Percentiles rank a stretch among this genome's conserved stretches.
These are phyloP conservation scores for Tipula confusa DNA, from an alignment of 2,888 invertebrate species.

Conservation along the genomic window DNA sequence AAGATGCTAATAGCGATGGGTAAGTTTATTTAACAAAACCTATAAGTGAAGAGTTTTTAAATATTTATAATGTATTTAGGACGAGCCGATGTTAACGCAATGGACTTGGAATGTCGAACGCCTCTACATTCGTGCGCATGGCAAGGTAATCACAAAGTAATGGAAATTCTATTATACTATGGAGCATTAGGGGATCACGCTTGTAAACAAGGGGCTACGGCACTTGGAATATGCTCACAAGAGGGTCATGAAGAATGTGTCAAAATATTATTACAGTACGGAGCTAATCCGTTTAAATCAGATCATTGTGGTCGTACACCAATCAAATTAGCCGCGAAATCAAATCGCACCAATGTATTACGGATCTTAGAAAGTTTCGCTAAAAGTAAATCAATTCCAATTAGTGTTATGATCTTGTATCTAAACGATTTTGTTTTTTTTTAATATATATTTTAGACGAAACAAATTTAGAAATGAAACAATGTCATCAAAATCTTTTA, in stretches of 20 bases:
- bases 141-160: conserved; percentile 87
- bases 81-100: conserved; percentile 82
- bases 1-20: conserved; percentile 70
- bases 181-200: conserved; percentile 84
- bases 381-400: conserved; percentile 44
- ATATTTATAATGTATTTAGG: conserved; percentile 50
- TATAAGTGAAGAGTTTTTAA: neutral
- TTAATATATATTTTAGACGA: too few species aligned
- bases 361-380: conserved; percentile 69
- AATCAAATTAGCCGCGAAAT: conserved; percentile 83
- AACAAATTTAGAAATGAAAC: conserved; percentile 46
- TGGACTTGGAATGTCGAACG: conserved; percentile 81
- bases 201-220: conserved; percentile 94
- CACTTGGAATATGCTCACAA: conserved; percentile 91
- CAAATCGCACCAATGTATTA: conserved; percentile 82
- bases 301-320: conserved; percentile 85
- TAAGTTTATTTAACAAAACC: conserved; percentile 40
- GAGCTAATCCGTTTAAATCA: conserved; percentile 79
- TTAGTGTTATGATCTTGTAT: too few species aligned
- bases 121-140: conserved; percentile 93
- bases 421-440: too few species aligned
- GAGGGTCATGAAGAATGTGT: conserved; percentile 94
- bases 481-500: conserved; percentile 47
- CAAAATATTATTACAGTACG: conserved; percentile 72
- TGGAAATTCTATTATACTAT: conserved; percentile 70